Evolutionary conservation across 1,140 invertebrate species (phyloP).

Genomic region (Leptopilina clavipes): DNA sequence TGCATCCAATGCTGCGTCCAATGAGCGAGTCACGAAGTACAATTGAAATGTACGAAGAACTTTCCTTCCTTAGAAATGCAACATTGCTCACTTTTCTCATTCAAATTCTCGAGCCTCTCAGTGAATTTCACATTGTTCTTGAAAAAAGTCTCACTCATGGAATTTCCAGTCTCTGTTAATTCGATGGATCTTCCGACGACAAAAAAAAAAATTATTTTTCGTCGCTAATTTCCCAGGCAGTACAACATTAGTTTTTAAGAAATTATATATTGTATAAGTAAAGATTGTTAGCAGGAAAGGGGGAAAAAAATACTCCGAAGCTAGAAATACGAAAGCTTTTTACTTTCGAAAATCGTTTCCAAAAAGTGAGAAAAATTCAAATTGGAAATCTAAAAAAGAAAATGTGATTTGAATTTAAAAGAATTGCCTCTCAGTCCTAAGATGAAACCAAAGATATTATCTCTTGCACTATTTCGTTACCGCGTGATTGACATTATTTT

Average conservation of each 20-base stretch:
- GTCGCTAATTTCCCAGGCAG: slow-evolving; percentile 26
- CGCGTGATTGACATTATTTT: slow-evolving; percentile 26
- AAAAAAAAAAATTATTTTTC: background rate
- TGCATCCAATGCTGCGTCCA: slow-evolving; percentile 91
- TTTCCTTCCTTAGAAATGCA: slow-evolving; percentile 92
- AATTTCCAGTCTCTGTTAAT: slow-evolving; percentile 79
- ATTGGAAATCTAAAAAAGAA: background rate
- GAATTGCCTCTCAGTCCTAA: slow-evolving; percentile 10
- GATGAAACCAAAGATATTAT: slow-evolving; percentile 25
- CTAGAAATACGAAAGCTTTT: background rate
- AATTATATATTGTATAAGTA: background rate
- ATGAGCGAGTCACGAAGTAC: slow-evolving; percentile 91
- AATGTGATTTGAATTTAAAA: background rate
- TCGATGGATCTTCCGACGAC: background rate
- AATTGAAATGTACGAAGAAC: slow-evolving; percentile 95
- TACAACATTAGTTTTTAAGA: slow-evolving; percentile 21
- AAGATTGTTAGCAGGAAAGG: background rate
- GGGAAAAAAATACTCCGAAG: background rate
- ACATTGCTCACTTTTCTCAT: slow-evolving; percentile 90
- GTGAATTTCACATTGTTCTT: slow-evolving; percentile 93
- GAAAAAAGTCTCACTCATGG: slow-evolving; percentile 97
- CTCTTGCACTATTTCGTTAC: slow-evolving; percentile 4
- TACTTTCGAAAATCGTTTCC: background rate
- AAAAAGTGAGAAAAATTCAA: background rate
- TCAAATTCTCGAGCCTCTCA: slow-evolving; percentile 93